phyloP scores from a whole-genome alignment of 1,140 invertebrate genomes.

The Limonius californicus region DNA sequence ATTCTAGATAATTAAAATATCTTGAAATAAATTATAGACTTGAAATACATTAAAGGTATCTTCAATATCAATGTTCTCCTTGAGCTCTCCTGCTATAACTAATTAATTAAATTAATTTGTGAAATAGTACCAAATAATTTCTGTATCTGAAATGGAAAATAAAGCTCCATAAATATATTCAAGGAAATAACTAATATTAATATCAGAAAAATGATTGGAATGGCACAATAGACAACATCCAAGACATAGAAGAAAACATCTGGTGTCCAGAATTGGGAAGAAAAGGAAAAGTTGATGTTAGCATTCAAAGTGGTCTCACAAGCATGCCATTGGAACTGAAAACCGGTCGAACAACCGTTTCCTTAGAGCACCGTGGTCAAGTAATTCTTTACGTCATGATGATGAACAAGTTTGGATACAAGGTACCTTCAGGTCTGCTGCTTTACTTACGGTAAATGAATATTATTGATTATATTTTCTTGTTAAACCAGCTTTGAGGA shows the following conservation, averaged over 20 bases:
- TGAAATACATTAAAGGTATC: too few relatives aligned
- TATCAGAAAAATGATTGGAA: slow-evolving; percentile 55
- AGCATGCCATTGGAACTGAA: slow-evolving; percentile 91
- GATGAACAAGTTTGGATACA: slow-evolving; percentile 61
- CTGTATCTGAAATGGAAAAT: too few relatives aligned
- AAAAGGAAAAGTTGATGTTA: slow-evolving; percentile 85
- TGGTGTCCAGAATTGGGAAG: slow-evolving; percentile 85
- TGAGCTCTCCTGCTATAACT: too few relatives aligned
- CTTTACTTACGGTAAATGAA: slow-evolving; percentile 86
- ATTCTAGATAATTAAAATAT: too few relatives aligned
- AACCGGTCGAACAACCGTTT: slow-evolving; percentile 78
- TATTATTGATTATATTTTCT: too few relatives aligned
- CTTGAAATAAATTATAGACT: too few relatives aligned
- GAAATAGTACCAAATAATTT: too few relatives aligned
- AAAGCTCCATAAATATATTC: too few relatives aligned
- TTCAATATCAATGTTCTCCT: too few relatives aligned
- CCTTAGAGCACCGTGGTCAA: slow-evolving; percentile 86
- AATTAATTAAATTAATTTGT: too few relatives aligned
- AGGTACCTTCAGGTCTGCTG: slow-evolving; percentile 65
- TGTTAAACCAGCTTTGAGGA: too few relatives aligned
- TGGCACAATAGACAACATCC: slow-evolving; percentile 64
- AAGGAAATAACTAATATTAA: too few relatives aligned
- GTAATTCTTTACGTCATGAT: slow-evolving; percentile 88
- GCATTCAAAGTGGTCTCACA: slow-evolving; percentile 47
- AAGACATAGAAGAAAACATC: slow-evolving; percentile 92